phyloP scores from a whole-genome alignment of 2,113 vertebrate genomes.

The Pardalotus punctatus region DNA sequence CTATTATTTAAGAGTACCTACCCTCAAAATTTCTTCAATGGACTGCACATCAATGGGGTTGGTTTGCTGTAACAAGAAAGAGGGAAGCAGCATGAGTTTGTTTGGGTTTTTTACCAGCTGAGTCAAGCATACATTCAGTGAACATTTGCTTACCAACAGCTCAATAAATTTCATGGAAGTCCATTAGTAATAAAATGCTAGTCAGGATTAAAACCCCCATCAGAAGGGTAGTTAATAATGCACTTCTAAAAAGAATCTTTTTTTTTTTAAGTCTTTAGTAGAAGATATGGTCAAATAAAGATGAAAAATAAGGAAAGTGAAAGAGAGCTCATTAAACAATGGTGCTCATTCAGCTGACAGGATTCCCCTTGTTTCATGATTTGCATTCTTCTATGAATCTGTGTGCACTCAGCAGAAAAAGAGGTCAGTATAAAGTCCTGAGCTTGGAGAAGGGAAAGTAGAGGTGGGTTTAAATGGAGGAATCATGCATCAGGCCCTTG shows the following conservation, averaged over 20 bases:
- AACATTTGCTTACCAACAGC: neutral
- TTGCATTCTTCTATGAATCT: accelerated
- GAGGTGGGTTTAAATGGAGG: neutral
- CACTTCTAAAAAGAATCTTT: neutral
- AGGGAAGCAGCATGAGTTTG: neutral
- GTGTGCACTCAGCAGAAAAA: neutral
- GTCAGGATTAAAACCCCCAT: neutral
- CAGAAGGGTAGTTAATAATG: neutral
- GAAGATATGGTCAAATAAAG: neutral
- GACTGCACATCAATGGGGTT: slow-evolving; percentile 81
- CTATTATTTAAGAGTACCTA: slow-evolving; percentile 59
- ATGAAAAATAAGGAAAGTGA: neutral
- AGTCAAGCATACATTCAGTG: neutral
- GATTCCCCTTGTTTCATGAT: neutral
- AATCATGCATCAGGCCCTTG: neutral
- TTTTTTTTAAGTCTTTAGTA: neutral
- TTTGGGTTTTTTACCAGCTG: neutral
- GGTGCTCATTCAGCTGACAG: neutral
- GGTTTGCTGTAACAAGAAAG: slow-evolving; percentile 70
- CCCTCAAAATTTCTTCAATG: slow-evolving; percentile 92
- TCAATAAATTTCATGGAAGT: neutral
- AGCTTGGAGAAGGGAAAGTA: neutral
- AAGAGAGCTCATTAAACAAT: neutral
- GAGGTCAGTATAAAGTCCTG: neutral
- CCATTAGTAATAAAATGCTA: neutral